phyloP scores from a whole-genome alignment of 92 coral and sea anemone genomes.

The Blastomussa wellsi region DNA sequence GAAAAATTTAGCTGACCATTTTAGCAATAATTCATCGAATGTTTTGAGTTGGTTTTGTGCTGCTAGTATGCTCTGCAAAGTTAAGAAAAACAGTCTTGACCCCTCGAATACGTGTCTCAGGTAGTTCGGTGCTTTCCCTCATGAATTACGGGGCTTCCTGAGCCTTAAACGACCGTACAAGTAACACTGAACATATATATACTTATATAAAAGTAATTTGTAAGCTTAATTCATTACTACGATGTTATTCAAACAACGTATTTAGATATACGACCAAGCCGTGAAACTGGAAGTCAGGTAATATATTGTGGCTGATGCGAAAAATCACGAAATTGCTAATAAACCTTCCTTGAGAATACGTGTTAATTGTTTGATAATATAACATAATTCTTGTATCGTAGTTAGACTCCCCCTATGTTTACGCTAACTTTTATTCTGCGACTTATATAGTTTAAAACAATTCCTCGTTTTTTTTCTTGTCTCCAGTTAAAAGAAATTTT shows the following conservation, averaged over 20 bases:
- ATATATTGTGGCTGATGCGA: constrained; percentile 16
- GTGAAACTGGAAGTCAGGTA: constrained; percentile 3
- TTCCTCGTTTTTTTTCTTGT: background rate
- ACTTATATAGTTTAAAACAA: background rate
- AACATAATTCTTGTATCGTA: background rate
- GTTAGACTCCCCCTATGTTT: background rate
- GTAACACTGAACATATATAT: background rate
- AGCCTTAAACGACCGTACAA: background rate
- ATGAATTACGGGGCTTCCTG: background rate
- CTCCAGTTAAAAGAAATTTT: background rate
- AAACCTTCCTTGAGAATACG: background rate
- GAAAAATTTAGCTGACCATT: background rate
- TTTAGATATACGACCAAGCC: constrained; percentile 28
- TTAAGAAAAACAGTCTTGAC: background rate
- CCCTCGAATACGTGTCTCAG: background rate
- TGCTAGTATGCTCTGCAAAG: background rate
- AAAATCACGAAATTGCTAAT: constrained; percentile 22
- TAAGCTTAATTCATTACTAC: background rate
- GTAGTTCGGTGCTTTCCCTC: background rate
- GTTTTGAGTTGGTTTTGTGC: background rate
- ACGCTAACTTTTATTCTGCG: background rate
- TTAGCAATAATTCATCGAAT: background rate
- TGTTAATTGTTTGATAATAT: background rate
- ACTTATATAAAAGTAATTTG: background rate
- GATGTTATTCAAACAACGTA: constrained; percentile 9